Base-by-base conservation (phyloP, 92 coral and sea anemone genomes). In the Heliopora coerulea region DNA sequence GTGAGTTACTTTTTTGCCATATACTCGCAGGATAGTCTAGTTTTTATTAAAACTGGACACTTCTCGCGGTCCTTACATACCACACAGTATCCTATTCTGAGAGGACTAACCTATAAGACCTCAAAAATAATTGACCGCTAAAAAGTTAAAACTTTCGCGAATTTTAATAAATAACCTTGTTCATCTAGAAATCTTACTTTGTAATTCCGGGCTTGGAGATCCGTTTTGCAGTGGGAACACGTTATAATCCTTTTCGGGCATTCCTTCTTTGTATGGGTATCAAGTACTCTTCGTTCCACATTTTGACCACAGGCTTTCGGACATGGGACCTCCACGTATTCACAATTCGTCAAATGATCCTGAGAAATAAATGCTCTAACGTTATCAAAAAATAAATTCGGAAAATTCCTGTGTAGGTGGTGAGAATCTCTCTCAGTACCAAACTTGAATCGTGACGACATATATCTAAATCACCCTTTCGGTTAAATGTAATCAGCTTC, bases 291-390 rank as follows among this genome's bases (percentile, higher is more conserved):
- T 65, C 63, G 60, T 50, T 82, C 83, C 0, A 90, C 0, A 10
- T 41, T 31, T 18, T 54, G 72, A 15, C 83, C 87, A 63, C 96
- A 90, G 14, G 42, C 80, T 48, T 89, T 89, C 8, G 91, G 91
- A 34, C 96, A 89, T 0, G 46, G 33, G 8, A 84, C 76, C 15
- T 89, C 96, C 26, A 52, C 62, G 75, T 69, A 89, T 3, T 54
- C 63, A 63, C 96, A 89, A 3, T 31, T 82, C 0, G 69, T 50
- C 28, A 87, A 56, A 42, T 89, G 96, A n/a, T 80, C 75, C 96
- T 89, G 28, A 0, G 12, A 62, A 2, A 69, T 25, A 15, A 56
- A 9, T 44, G 9, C 9, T 32, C 0, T 24, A 18, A 29, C 13
- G 21, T 8, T 14, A 27, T 41, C 14, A 3, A 29, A 6, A 65